Percentiles rank a stretch among this genome's conserved stretches.
Evolutionary conservation across 2,113 vertebrate species (phyloP).

Genomic region (Phoenicopterus ruber): DNA sequence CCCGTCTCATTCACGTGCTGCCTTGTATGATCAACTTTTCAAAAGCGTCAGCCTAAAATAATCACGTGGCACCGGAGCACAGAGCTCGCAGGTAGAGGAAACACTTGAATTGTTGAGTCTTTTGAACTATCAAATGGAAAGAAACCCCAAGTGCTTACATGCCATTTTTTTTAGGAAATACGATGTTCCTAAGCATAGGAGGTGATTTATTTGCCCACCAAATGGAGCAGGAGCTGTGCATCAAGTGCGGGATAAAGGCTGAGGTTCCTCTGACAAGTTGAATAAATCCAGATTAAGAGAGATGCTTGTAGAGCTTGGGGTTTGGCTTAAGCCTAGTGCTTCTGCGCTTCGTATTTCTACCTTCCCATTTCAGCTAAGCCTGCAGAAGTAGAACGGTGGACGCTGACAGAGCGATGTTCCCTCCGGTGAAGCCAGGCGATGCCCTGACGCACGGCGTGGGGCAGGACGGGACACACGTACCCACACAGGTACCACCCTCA

Average conservation of each 20-base stretch:
- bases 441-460: not conserved
- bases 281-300: not conserved
- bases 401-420: accelerated
- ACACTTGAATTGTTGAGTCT: too few relatives aligned
- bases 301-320: not conserved
- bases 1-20: not conserved
- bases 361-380: too few relatives aligned
- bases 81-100: not conserved
- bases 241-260: not conserved
- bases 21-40: not conserved
- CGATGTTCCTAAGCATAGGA: accelerated
- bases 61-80: accelerated
- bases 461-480: not conserved
- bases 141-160: accelerated
- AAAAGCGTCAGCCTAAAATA: not conserved
- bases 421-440: accelerated
- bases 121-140: not conserved
- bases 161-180: not conserved
- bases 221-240: not conserved
- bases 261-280: not conserved
- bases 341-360: not conserved
- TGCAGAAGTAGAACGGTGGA: accelerated
- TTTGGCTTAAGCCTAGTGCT: not conserved
- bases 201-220: too few relatives aligned
- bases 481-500: not conserved